Evolutionary conservation across 2,797 vertebrate species (phyloP), one percentile per base, ranked within the genome.

Genomic region (Nyctalus aviator): DNA sequence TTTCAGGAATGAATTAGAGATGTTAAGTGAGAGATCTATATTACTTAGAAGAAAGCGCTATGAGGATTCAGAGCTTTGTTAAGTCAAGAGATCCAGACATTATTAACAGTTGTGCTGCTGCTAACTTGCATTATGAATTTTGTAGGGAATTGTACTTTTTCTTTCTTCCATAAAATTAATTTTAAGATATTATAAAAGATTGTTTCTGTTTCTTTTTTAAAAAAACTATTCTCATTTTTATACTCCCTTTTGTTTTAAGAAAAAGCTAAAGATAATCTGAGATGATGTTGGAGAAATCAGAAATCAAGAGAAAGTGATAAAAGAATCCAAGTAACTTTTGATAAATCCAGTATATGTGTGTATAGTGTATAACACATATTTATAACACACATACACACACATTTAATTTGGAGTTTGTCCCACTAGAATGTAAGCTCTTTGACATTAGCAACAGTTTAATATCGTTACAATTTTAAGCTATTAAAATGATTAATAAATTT

Each of bases 401-500:
- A 88, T 88, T 93, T 69, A 90, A 84, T 76, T 55, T 82, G 30
- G 76, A 78, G 3, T 85, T 78, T 86, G 11, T 81, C 20, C 15
- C 10, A 90, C 9, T 81, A 84, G 23, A 94, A 84, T 44, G 15
- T 78, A 92, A 90, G 25, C 6, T 88, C 69, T 48, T 78, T 82
- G 48, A 75, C 8, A 88, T 48, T 21, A 92, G 5, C 10, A 95
- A 78, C 64, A 69, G 66, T 35, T 94, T 93, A 71, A 50, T 73
- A 55, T 18, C 30, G 75, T 64, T 86, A 88, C 12, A 94, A 88
- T 86, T 91, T 71, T 78, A 41, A 50, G 5, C 5, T 82, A 64
- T 83, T 91, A 81, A 91, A 79, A 48, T 48, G 55, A 83, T 64
- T 76, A 93, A 90, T 78, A 83, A 59, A 73, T 68, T 83, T 37